Evolutionary conservation across 2,888 invertebrate species (phyloP).

Genomic region (Ecdyonurus torrentis): DNA sequence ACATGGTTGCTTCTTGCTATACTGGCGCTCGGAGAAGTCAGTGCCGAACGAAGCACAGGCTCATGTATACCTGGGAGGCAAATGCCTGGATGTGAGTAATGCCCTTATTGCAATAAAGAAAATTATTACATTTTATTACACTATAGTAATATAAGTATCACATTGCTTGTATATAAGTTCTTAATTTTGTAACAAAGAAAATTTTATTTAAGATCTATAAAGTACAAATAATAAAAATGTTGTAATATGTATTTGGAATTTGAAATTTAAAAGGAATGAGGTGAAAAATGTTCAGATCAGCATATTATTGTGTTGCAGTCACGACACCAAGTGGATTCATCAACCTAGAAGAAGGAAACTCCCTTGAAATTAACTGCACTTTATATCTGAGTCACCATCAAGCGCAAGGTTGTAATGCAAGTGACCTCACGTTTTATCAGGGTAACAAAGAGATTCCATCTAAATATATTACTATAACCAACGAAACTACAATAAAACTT

Average conservation of each 20-base stretch:
- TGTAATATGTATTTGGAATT: too few relatives aligned
- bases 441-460: slow-evolving; percentile 20
- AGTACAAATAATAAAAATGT: too few relatives aligned
- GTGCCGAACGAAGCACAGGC: neutral
- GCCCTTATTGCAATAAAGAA: too few relatives aligned
- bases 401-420: slow-evolving; percentile 33
- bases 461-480: slow-evolving; percentile 35
- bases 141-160: too few relatives aligned
- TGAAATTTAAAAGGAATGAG: too few relatives aligned
- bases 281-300: too few relatives aligned
- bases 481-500: slow-evolving; percentile 42
- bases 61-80: neutral
- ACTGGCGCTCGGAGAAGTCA: neutral
- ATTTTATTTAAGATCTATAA: too few relatives aligned
- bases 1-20: neutral
- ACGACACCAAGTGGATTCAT: slow-evolving; percentile 39
- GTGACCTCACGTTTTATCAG: slow-evolving; percentile 13
- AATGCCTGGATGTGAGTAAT: slow-evolving; percentile 7
- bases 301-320: too few relatives aligned
- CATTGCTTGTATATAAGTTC: too few relatives aligned
- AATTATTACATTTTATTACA: too few relatives aligned
- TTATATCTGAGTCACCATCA: too few relatives aligned
- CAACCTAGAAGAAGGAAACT: slow-evolving; percentile 36
- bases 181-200: too few relatives aligned
- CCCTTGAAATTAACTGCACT: slow-evolving; percentile 45